phyloP scores from a whole-genome alignment of 1,140 invertebrate genomes.

The Neuroterus valhalla region DNA sequence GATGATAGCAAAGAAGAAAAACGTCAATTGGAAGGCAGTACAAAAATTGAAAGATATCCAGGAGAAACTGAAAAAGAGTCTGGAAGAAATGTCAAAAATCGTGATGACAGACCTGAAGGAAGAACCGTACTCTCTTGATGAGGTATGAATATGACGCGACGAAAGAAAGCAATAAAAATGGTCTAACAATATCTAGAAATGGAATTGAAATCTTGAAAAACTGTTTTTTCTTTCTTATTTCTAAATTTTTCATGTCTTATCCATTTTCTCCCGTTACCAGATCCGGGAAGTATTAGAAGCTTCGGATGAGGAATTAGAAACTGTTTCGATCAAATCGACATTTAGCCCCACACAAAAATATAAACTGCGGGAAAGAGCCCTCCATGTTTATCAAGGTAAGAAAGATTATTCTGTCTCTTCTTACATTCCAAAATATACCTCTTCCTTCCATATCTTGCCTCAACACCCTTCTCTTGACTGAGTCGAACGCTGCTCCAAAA shows the following conservation, averaged over 20 bases:
- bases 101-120: conserved; percentile 81
- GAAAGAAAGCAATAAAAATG: conserved; percentile 23
- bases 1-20: conserved; percentile 83
- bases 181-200: too few species aligned
- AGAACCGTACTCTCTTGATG: conserved; percentile 84
- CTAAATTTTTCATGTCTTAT: neutral
- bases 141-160: conserved; percentile 77
- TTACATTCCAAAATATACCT: too few species aligned
- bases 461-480: too few species aligned
- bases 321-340: conserved; percentile 81
- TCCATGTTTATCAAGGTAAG: conserved; percentile 90
- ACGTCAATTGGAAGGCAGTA: conserved; percentile 79
- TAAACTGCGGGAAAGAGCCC: conserved; percentile 87
- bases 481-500: too few species aligned
- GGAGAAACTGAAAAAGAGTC: conserved; percentile 76
- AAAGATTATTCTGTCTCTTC: neutral
- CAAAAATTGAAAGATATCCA: conserved; percentile 84
- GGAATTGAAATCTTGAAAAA: too few species aligned
- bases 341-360: conserved; percentile 83
- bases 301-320: conserved; percentile 79
- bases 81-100: conserved; percentile 82
- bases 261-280: conserved; percentile 62
- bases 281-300: conserved; percentile 80
- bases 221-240: neutral
- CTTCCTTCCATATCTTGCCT: too few species aligned